Evolutionary conservation across 1,140 invertebrate species (phyloP).

Genomic region (Drosophila baimaii): DNA sequence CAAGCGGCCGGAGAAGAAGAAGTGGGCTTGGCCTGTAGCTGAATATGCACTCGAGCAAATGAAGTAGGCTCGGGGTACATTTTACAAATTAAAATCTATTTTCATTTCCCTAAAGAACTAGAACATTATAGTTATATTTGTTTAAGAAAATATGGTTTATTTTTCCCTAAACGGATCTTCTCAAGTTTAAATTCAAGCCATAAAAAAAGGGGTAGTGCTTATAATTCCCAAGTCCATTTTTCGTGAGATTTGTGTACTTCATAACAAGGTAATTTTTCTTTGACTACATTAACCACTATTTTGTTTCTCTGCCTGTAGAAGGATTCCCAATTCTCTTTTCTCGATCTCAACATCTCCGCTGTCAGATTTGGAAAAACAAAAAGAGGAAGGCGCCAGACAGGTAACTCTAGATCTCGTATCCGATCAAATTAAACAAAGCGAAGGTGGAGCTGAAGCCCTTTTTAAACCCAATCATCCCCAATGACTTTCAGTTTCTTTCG

Average conservation of each 20-base stretch:
- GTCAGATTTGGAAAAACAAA: slow-evolving; percentile 45
- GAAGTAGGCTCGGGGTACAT: neutral
- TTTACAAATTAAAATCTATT: neutral
- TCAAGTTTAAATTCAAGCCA: no score
- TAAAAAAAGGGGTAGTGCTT: no score
- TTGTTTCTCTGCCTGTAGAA: slow-evolving; percentile 2
- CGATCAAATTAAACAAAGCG: slow-evolving; percentile 38
- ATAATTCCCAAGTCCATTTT: no score
- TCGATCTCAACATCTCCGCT: slow-evolving; percentile 25
- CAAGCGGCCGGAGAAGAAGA: slow-evolving; percentile 29
- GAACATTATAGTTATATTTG: neutral
- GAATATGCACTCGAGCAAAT: slow-evolving; percentile 51
- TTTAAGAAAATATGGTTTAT: neutral
- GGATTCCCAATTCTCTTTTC: slow-evolving; percentile 27
- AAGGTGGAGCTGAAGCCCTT: slow-evolving; percentile 15
- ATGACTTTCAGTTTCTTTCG: slow-evolving; percentile 37
- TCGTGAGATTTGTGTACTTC: no score
- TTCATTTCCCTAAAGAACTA: neutral
- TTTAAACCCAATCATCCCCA: slow-evolving; percentile 13
- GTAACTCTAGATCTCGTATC: slow-evolving; percentile 43
- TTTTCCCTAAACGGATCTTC: neutral
- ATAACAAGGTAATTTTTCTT: no score
- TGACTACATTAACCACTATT: neutral
- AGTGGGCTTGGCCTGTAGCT: slow-evolving; percentile 48
- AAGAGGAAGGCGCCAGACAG: slow-evolving; percentile 37